Base-by-base conservation (phyloP, 2,797 vertebrate species). In the Pyrocephalus nanus region DNA sequence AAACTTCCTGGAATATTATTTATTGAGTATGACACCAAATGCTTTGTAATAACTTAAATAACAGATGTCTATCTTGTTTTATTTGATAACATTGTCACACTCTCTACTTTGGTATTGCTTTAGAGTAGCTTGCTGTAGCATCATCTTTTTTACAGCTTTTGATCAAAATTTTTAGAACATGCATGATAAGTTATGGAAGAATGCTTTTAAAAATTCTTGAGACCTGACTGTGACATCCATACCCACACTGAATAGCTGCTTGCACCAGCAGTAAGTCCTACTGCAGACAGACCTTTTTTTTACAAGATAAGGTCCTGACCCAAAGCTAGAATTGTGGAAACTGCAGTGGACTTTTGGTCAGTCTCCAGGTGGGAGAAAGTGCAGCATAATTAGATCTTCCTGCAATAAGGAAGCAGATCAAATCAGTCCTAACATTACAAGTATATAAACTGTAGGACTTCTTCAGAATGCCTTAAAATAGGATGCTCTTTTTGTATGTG, bases 11-110 rank as follows among this genome's bases (percentile, higher is more conserved):
- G 65, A 90, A 65, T 82, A 87, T 88, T 94, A 90, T 97, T 96
- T 96, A 94, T 96, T 75, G 88, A 82, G 51, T 90, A 78, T 88
- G 83, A 64, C 7, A 86, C 50, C 76, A 77, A 83, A 73, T 92
- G 90, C 74, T 95, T 96, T 96, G 94, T 95, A 95, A 94, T 91
- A 89, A 88, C 76, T 92, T 93, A 89, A 96, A 86, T 91, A 96
- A 86, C 90, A 95, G 92, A 95, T 96, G 91, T 91, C 91, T 83
- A 50, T 81, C 82, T 96, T 95, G 74, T 95, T 97, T 73, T 92
- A 80, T 90, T 87, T 94, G 86, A 91, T 92, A 91, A 93, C 61
- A 86, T 82, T 92, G 87, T 55, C 67, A 38, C 48, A 34, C 12
- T 85, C 26, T 79, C n/a, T 72, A 12, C 71, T 89, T 67, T 70